Base-by-base conservation (phyloP, 1,140 invertebrate species). In the Heliconius hewitsoni region DNA sequence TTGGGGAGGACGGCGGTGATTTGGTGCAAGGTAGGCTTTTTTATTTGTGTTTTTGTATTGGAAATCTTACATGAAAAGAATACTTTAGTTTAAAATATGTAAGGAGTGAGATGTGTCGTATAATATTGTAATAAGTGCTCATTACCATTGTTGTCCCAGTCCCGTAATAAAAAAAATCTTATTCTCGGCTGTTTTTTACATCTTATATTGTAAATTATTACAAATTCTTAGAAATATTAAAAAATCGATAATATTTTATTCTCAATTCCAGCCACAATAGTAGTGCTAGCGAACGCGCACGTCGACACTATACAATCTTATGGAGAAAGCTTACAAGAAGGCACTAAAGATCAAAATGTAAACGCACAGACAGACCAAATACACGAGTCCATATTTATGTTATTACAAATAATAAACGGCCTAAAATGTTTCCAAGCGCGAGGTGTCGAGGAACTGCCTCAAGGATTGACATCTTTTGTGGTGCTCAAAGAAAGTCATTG, bases 361-460 rank as follows among this genome's bases (percentile, higher is more conserved):
- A 34, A 90, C 8, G 87, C 90, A 23, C 86, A 90, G 57, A 87
- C 92, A 2, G 94, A 95, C 79, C 91, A 90, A 78, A 91, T 87
- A 19, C 94, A 95, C 78, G 94, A 95, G 77, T 93, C 94, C 72
- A 94, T 94, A 73, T 97, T 98, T 86, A 95, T 98, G 55, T 95
- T 98, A 89, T 94, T 98, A 71, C 97, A 98, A 89, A 93, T 98
- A 60, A 96, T 98, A 2, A 97, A 97, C 80, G 97, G 97, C 0
- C 91, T 98, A 66, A 98, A 98, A 88, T 96, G 96, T 85, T 94
- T 98, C n/a, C 97, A 98, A 89, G 97, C 97, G 3, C 96, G 97
- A 77, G 97, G 97, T 3, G 96, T 98, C 27, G 97, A 98, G 86
- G 97, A 98, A 85, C 95, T 97, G 18, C 95, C 97, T 0, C 94